These are phyloP conservation scores for Emydoidea blandingii DNA, from an alignment of 2,797 vertebrate species.

Conservation along the genomic window DNA sequence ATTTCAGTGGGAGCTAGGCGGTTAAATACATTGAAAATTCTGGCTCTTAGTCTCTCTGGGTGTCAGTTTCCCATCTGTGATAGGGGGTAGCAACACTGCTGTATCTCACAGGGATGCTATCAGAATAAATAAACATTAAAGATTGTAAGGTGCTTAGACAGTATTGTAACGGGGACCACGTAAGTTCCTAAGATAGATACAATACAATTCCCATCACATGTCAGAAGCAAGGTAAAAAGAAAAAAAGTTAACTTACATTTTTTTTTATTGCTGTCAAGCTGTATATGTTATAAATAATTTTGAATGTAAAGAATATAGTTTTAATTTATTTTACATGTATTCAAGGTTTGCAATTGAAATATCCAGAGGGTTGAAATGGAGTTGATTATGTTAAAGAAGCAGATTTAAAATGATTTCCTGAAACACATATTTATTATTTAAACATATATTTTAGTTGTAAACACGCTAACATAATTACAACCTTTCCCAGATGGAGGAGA, in stretches of 20 bases:
- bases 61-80: conserved; percentile 61
- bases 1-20: background rate
- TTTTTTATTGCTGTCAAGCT: conserved; percentile 55
- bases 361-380: conserved; percentile 76
- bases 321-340: conserved; percentile 72
- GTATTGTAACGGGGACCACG: conserved; percentile 41
- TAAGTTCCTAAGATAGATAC: conserved; percentile 43
- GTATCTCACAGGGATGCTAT: conserved; percentile 54
- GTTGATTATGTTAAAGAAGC: conserved; percentile 70
- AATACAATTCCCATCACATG: conserved; percentile 30
- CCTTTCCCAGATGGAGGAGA: conserved; percentile 72
- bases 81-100: conserved; percentile 62
- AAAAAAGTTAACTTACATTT: conserved; percentile 41
- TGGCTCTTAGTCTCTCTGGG: conserved; percentile 64
- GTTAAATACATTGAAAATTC: background rate
- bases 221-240: conserved; percentile 40
- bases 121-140: conserved; percentile 38
- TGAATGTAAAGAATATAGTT: conserved; percentile 70
- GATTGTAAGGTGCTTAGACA: conserved; percentile 53
- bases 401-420: conserved; percentile 70
- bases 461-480: conserved; percentile 75
- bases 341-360: conserved; percentile 76
- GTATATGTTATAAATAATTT: conserved; percentile 70
- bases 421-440: conserved; percentile 74
- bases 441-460: conserved; percentile 73